Evolutionary conservation across 1,140 invertebrate genomes (phyloP), one percentile per base, ranked within the genome.

Genomic region (Drosophila aff.): DNA sequence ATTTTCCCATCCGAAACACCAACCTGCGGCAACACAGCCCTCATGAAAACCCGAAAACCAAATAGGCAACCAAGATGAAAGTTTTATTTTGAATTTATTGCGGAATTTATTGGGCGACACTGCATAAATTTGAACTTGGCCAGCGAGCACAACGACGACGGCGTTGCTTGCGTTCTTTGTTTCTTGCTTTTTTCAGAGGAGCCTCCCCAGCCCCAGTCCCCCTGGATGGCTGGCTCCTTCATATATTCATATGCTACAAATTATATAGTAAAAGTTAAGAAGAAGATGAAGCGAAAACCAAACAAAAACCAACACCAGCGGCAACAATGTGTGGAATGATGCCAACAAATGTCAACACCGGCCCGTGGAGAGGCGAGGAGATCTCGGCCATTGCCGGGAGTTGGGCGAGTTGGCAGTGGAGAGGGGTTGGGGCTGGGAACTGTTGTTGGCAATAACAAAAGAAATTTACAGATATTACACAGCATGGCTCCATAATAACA

Each of bases 381-480:
- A 58, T 65, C 53, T 57, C 53, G 53, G 9, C 53, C 53, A 57
- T 26, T 10, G 53, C 9, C 7, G 21, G 67, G 26, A 31, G 53
- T 16, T 8, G 38, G 43, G 18, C 43, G 2, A 43, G 41, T 21
- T 13, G 43, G 18, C 4, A 18, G 43, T 13, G 41, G 4, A 8
- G 18, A 21, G 38, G 2, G 5, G 21, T 23, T 49, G 40, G 47
- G 26, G 18, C 41, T 40, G 33, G 33, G 63, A 90, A 90, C 82
- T 82, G 86, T 91, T 90, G 85, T 90, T 91, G 85, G 86, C 82
- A 82, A 90, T 85, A 90, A 90, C 85, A 91, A 90, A 90, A 90
- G 85, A 90, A 90, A 90, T 90, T 90, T 90, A 90, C 85, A 90
- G 85, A 90, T 90, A 90, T 90, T 90, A 90, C 85, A 90, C 85